Evolutionary conservation across 2,797 vertebrate genomes (phyloP).

Genomic region (Xerus rutilus): DNA sequence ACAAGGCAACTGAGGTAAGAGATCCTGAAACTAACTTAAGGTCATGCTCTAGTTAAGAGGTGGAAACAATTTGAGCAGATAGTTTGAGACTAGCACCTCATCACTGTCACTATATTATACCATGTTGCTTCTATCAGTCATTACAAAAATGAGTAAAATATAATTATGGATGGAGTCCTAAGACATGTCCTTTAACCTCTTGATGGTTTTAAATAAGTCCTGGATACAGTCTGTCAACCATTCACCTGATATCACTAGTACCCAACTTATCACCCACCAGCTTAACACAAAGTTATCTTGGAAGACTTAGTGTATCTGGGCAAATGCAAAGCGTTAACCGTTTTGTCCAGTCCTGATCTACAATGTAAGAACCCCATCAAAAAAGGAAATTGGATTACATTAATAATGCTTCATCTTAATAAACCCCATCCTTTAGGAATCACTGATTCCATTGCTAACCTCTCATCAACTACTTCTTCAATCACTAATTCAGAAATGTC

Average conservation of each 20-base stretch:
- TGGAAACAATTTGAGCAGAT: not conserved
- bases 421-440: not conserved
- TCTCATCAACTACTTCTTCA: conserved; percentile 4
- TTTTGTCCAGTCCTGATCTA: not conserved
- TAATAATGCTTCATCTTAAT: conserved; percentile 14
- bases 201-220: not conserved
- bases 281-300: not conserved
- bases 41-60: not conserved
- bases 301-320: too few relatives aligned
- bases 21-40: not conserved
- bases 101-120: not conserved
- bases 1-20: not conserved
- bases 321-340: too few relatives aligned
- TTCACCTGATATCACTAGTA: conserved; percentile 11
- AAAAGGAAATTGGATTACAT: conserved; percentile 8
- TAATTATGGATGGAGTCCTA: not conserved
- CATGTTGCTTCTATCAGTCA: not conserved
- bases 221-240: not conserved
- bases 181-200: not conserved
- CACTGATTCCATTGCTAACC: not conserved
- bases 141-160: not conserved
- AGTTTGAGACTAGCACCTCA: not conserved
- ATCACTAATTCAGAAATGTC: conserved; percentile 30
- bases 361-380: not conserved
- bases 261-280: not conserved